phyloP scores from a whole-genome alignment of 2,888 invertebrate species.

The Drosophila colorata region DNA sequence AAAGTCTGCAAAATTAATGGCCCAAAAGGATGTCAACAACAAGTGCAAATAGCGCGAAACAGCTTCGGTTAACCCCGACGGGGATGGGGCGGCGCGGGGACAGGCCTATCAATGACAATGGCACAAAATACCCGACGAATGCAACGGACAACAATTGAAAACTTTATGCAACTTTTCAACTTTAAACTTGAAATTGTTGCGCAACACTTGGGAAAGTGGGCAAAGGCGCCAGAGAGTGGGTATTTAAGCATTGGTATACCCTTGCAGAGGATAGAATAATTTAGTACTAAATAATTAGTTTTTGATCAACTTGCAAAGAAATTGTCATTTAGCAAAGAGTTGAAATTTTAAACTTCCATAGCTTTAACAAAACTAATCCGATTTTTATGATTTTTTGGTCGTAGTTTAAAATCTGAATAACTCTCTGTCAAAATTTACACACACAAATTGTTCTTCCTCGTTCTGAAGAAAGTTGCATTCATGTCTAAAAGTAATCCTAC shows the following conservation, averaged over 20 bases:
- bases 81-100: too few relatives aligned
- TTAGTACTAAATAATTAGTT: background rate
- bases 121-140: slow-evolving; percentile 32
- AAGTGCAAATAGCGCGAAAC: slow-evolving; percentile 28
- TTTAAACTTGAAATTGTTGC: slow-evolving; percentile 51
- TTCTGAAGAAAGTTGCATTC: background rate
- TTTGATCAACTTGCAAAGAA: too few relatives aligned
- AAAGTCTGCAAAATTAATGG: slow-evolving; percentile 74
- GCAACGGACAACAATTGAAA: slow-evolving; percentile 46
- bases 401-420: too few relatives aligned
- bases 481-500: background rate
- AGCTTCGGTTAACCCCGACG: slow-evolving; percentile 41
- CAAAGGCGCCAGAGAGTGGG: background rate
- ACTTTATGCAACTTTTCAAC: slow-evolving; percentile 48
- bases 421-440: too few relatives aligned
- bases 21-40: slow-evolving; percentile 71
- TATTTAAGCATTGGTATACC: background rate
- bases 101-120: slow-evolving; percentile 48
- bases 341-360: too few relatives aligned
- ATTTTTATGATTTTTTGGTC: too few relatives aligned
- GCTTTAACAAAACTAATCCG: too few relatives aligned
- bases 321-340: too few relatives aligned
- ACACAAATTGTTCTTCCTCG: background rate
- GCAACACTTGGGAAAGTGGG: slow-evolving; percentile 8
- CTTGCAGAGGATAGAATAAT: background rate